Evolutionary conservation across 2,113 vertebrate genomes (phyloP).

Genomic region (Leuciscus idus): DNA sequence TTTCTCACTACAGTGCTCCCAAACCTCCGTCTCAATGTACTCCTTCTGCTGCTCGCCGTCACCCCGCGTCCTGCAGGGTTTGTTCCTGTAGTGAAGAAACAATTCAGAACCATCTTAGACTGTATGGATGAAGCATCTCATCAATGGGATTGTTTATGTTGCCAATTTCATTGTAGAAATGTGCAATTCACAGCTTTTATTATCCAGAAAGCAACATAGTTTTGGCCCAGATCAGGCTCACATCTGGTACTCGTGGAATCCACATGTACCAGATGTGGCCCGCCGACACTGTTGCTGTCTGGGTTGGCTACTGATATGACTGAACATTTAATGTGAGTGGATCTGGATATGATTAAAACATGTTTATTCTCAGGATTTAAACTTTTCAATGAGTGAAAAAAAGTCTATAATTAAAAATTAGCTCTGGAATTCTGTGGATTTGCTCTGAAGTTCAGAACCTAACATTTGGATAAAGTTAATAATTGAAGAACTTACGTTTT

Average conservation of each 20-base stretch:
- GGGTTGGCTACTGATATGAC: background rate
- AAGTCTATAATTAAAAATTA: background rate
- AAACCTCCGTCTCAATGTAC: slow-evolving; percentile 76
- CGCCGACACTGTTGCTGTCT: no score
- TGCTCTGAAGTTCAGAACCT: background rate
- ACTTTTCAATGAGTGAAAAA: background rate
- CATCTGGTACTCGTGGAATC: no score
- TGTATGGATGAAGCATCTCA: no score
- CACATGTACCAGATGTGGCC: no score
- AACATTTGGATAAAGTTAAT: background rate
- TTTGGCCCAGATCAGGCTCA: no score
- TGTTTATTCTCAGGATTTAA: background rate
- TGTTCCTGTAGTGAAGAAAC: slow-evolving; percentile 74
- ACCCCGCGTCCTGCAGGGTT: slow-evolving; percentile 68
- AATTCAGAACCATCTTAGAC: background rate
- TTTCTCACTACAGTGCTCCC: slow-evolving; percentile 62
- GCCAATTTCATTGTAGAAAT: no score
- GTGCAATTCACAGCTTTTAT: background rate
- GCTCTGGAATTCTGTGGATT: background rate
- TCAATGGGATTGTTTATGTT: no score
- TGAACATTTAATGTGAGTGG: background rate
- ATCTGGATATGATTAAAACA: background rate
- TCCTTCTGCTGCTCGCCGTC: slow-evolving; percentile 77
- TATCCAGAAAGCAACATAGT: background rate
- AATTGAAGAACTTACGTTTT: slow-evolving; percentile 76